These are phyloP conservation scores for Maccullochella peelii DNA, from an alignment of 2,113 vertebrate species.

Conservation along the genomic window DNA sequence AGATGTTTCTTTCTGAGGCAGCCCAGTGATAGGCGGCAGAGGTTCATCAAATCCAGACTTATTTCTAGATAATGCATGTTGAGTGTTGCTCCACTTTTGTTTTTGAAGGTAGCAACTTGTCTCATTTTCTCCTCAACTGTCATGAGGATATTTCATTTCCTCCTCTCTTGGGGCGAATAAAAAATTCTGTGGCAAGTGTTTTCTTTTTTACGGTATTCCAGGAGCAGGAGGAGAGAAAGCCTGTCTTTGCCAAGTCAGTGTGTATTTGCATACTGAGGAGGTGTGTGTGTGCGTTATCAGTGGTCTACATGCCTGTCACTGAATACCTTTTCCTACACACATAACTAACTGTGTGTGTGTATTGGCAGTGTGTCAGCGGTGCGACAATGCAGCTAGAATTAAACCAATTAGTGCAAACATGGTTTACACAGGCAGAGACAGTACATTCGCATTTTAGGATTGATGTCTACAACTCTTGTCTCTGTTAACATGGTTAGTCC, in stretches of 20 bases:
- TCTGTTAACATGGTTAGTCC: constrained; percentile 28
- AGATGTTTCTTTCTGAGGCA: neutral
- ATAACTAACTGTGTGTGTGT: constrained; percentile 7
- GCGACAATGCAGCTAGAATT: constrained; percentile 36
- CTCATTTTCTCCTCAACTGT: constrained; percentile 25
- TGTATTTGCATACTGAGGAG: constrained; percentile 55
- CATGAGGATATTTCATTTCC: constrained; percentile 29
- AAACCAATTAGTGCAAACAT: constrained; percentile 39
- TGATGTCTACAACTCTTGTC: constrained; percentile 25
- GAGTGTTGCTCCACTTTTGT: constrained; percentile 19
- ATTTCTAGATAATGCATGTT: neutral
- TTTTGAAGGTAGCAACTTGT: constrained; percentile 15
- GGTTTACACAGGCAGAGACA: constrained; percentile 26
- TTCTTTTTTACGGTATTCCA: constrained; percentile 1
- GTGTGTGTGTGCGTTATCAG: constrained; percentile 62
- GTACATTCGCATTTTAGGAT: constrained; percentile 8
- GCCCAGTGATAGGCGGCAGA: neutral
- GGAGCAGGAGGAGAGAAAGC: constrained; percentile 39
- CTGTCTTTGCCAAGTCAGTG: constrained; percentile 49
- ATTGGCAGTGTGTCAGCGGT: constrained; percentile 45
- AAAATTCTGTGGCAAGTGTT: constrained; percentile 28
- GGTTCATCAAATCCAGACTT: constrained; percentile 2
- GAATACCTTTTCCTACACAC: constrained; percentile 38
- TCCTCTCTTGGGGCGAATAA: constrained; percentile 19
- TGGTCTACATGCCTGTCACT: constrained; percentile 48